phyloP scores from a whole-genome alignment of 2,797 vertebrate genomes.

The Caiman crocodilus region DNA sequence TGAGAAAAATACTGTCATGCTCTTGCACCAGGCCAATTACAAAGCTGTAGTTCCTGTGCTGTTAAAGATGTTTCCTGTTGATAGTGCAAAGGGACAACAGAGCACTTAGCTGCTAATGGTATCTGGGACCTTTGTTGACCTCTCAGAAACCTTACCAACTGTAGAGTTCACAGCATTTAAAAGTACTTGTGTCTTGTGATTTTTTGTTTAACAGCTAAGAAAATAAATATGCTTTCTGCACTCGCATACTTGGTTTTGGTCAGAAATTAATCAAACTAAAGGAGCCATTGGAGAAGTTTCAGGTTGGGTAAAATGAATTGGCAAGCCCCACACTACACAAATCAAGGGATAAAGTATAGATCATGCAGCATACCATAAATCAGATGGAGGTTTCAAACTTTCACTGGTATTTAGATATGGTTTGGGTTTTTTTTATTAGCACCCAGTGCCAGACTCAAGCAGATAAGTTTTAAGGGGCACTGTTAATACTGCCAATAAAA shows the following conservation, averaged over 20 bases:
- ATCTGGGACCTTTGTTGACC: constrained; percentile 68
- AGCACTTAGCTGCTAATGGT: constrained; percentile 61
- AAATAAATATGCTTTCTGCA: constrained; percentile 23
- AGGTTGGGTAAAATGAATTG: background rate
- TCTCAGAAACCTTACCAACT: constrained; percentile 61
- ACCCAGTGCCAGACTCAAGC: no score
- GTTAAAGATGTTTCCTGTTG: constrained; percentile 98
- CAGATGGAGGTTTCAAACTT: no score
- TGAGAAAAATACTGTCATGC: constrained; percentile 80
- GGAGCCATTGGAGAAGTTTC: background rate
- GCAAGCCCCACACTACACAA: background rate
- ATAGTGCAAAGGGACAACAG: constrained; percentile 82
- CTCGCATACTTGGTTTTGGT: background rate
- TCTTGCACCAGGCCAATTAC: constrained; percentile 90
- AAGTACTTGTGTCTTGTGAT: constrained; percentile 10
- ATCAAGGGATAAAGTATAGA: background rate
- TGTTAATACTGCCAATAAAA: no score
- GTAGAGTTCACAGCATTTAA: constrained; percentile 17
- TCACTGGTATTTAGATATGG: no score
- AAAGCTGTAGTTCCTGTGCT: constrained; percentile 90
- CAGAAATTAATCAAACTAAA: background rate
- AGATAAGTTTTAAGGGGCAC: no score
- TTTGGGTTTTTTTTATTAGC: no score
- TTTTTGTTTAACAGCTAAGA: constrained; percentile 53
- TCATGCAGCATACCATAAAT: background rate